These are phyloP conservation scores for Triplophysa rosa DNA, from an alignment of 2,113 vertebrate species.

Conservation along the genomic window DNA sequence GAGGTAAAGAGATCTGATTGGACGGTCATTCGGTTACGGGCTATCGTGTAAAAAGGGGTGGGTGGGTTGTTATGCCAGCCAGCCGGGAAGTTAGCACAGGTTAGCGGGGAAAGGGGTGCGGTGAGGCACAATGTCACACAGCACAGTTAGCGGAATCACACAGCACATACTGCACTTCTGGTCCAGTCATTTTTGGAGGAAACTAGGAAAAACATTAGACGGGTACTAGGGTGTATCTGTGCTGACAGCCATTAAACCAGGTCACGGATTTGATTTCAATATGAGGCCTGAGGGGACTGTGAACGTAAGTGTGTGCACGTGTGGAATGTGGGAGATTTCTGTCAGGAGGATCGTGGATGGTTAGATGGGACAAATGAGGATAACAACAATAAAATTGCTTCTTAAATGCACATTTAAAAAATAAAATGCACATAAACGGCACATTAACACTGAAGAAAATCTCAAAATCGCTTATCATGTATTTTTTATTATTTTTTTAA, in stretches of 20 bases:
- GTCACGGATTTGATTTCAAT: background rate
- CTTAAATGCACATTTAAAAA: background rate
- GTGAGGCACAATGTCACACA: conserved; percentile 28
- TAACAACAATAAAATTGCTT: background rate
- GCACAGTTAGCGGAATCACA: conserved; percentile 14
- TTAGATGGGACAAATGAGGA: background rate
- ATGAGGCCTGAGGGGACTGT: background rate
- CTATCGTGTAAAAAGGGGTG: background rate
- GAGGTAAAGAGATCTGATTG: conserved; percentile 24
- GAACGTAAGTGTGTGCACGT: background rate
- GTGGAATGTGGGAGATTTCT: background rate
- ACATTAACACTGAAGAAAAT: background rate
- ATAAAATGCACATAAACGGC: background rate
- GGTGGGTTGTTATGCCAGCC: conserved; percentile 6
- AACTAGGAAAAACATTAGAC: background rate
- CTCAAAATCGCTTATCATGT: background rate
- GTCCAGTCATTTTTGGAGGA: conserved; percentile 10
- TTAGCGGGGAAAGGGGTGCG: conserved; percentile 22
- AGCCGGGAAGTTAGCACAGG: conserved; percentile 30
- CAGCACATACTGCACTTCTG: conserved; percentile 19
- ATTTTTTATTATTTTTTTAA: background rate
- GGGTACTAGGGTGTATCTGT: background rate
- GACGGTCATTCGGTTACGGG: conserved; percentile 3
- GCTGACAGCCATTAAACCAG: conserved; percentile 2
- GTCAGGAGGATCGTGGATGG: background rate